phyloP scores from a whole-genome alignment of 2,797 vertebrate species.

The Lepus townsendii region DNA sequence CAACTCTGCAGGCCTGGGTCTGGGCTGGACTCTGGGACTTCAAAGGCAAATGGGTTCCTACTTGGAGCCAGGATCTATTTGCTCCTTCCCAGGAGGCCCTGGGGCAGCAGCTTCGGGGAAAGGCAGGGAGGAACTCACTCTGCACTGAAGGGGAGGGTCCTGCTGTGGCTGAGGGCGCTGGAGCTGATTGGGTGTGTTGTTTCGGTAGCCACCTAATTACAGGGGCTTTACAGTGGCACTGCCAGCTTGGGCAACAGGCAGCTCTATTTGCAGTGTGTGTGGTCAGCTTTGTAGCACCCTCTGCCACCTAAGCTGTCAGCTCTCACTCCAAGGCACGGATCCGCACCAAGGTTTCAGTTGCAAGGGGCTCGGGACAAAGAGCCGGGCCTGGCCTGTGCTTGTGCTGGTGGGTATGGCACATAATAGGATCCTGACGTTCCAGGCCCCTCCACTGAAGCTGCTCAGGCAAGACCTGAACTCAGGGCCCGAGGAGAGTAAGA shows the following conservation, averaged over 20 bases:
- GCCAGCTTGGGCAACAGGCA: background rate
- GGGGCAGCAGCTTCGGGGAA: background rate
- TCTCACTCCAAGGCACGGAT: constrained; percentile 19
- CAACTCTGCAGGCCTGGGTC: constrained; percentile 62
- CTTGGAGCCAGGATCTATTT: background rate
- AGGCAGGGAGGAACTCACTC: background rate
- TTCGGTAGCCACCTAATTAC: background rate
- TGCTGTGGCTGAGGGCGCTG: background rate
- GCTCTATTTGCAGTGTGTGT: background rate
- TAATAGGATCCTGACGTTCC: background rate
- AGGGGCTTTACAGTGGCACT: background rate
- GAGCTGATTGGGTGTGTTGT: background rate
- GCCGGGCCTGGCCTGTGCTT: background rate
- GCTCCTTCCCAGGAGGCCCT: background rate
- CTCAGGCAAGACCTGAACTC: background rate
- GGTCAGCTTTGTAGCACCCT: background rate
- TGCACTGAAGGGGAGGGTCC: background rate
- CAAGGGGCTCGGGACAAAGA: background rate
- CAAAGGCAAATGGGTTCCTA: constrained; percentile 2
- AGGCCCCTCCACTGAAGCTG: background rate
- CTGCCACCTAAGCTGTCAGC: background rate
- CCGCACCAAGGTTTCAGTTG: background rate
- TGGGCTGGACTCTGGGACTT: constrained; percentile 64
- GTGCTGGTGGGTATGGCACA: background rate
- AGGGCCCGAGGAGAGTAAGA: background rate